Base-by-base conservation (phyloP, 1,140 invertebrate species). In the Drosophila orena region DNA sequence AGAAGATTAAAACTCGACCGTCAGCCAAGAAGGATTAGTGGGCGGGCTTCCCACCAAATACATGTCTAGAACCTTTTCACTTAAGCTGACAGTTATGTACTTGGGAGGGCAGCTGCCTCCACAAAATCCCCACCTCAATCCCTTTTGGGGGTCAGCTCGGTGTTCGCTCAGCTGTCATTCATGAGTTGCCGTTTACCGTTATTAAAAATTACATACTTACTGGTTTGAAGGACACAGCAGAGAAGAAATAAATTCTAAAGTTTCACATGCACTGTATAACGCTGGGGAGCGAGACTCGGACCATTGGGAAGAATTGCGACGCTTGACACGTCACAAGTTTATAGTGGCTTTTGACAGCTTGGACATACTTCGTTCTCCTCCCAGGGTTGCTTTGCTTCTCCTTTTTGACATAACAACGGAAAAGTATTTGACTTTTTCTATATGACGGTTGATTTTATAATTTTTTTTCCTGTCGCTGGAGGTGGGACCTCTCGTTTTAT, bases 341-440 rank as follows among this genome's bases (percentile, higher is more conserved):
- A 91, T 90, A 89, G 90, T 91, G 90, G 88, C 90, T 90, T 91
- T 83, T 91, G 90, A 91, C 90, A 91, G 86, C 83, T 79, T 69
- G 86, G 86, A 88, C 90, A 90, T 72, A 90, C 81, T 86, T 88
- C 54, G 61, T 53, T 60, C 30, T 78, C 74, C 78, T 74, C 42
- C 59, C 66, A 10, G 57, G 27, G 20, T 42, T 24, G 12, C 37
- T 38, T 37, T 56, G 12, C 27, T 40, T 59, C n/a, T 24, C 14
- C 20, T 40, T 69, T 71, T 57, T 49, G 42, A 70, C 52, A 71
- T 35, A 57, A 70, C 61, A 69, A 68, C 61, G 38, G 30, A 69
- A 65, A 70, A 70, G 66, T 70, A 69, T 65, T 24, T 56, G 68
- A 57, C 68, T 68, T 53, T 49, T 68, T 68, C 46, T 65, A 70